Conservation (phyloP, 1,140 invertebrate genomes). For the Ceratina japonica region DNA sequence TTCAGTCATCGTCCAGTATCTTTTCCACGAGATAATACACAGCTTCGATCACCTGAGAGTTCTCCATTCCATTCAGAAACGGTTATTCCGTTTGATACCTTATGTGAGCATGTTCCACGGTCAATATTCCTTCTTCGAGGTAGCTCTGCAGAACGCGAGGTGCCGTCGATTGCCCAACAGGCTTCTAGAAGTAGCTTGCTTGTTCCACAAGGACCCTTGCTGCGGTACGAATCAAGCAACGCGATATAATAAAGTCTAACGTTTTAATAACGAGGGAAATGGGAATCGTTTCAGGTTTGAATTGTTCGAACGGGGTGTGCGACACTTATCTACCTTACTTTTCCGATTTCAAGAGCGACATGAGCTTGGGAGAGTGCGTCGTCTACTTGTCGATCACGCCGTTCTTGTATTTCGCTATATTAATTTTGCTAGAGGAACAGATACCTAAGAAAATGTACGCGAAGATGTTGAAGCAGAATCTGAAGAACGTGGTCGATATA, state of each 20-base stretch:
- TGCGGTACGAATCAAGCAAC: conserved; percentile 63
- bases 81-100: conserved; percentile 71
- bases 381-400: conserved; percentile 65
- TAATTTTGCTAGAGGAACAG: conserved; percentile 70
- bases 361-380: conserved; percentile 69
- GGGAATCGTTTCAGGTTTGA: conserved; percentile 56
- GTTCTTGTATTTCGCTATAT: conserved; percentile 70
- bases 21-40: conserved; percentile 38
- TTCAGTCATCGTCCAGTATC: conserved; percentile 69
- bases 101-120: conserved; percentile 75
- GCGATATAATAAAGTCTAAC: conserved; percentile 6
- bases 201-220: conserved; percentile 53
- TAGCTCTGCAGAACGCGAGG: conserved; percentile 69
- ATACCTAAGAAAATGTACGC: conserved; percentile 59
- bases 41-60: conserved; percentile 20
- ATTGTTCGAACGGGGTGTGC: conserved; percentile 69
- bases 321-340: conserved; percentile 70
- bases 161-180: conserved; percentile 70
- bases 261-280: background rate
- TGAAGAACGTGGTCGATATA: conserved; percentile 29
- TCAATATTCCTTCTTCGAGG: conserved; percentile 67
- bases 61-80: conserved; percentile 68
- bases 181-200: conserved; percentile 62
- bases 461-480: conserved; percentile 57
- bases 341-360: conserved; percentile 58